Percentiles rank a stretch among this genome's conserved stretches.
These are phyloP conservation scores for Diorhabda sublineata DNA, from an alignment of 1,140 invertebrate genomes.

Conservation along the genomic window DNA sequence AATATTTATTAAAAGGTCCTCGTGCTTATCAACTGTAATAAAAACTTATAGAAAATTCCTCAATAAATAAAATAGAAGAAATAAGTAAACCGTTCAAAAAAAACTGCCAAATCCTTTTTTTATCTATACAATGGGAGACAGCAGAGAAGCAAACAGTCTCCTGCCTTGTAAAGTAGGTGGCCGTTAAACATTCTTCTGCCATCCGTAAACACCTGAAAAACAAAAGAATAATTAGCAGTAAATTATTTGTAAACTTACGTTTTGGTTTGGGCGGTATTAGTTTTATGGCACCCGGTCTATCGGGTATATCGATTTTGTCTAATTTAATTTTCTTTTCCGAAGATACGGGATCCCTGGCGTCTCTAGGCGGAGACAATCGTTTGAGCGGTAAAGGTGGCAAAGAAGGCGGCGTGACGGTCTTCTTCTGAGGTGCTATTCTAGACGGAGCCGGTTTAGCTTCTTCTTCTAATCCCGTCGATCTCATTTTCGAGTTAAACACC, in stretches of 20 bases:
- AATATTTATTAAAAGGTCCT: no score
- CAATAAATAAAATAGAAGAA: no score
- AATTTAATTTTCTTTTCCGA: slow-evolving; percentile 67
- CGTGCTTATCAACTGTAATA: no score
- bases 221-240: slow-evolving; percentile 33
- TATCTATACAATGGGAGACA: slow-evolving; percentile 9
- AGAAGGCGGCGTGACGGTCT: slow-evolving; percentile 49
- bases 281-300: slow-evolving; percentile 76
- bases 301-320: slow-evolving; percentile 46
- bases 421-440: slow-evolving; percentile 57
- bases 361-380: slow-evolving; percentile 59
- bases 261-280: slow-evolving; percentile 81
- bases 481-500: slow-evolving; percentile 82
- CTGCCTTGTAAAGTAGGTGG: slow-evolving; percentile 13
- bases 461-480: slow-evolving; percentile 79
- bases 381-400: slow-evolving; percentile 52
- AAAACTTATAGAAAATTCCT: no score
- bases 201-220: slow-evolving; percentile 38
- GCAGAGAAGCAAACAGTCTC: slow-evolving; percentile 29
- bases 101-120: slow-evolving; percentile 22
- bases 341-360: slow-evolving; percentile 44
- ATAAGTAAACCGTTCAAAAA: no score
- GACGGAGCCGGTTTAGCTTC: slow-evolving; percentile 74
- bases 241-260: slow-evolving; percentile 63
- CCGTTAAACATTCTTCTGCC: slow-evolving; percentile 22